Percentiles rank a stretch among this genome's conserved stretches.
Conservation (phyloP, 2,888 invertebrate species). For the Xestia rhomboidea region DNA sequence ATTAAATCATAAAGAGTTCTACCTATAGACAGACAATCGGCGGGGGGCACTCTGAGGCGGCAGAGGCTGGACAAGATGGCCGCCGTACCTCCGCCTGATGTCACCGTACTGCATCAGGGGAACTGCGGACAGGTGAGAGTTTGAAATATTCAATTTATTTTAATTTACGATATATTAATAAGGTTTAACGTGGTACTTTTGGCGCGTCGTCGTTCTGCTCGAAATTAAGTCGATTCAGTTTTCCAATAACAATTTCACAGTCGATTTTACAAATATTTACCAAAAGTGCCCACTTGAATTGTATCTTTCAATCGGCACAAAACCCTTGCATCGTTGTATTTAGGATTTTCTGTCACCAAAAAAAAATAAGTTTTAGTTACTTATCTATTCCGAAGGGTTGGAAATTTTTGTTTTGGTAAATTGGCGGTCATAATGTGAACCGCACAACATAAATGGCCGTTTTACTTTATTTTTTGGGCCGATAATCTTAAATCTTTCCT, state of each 20-base stretch:
- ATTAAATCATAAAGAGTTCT: slow-evolving; percentile 58
- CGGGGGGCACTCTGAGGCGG: slow-evolving; percentile 85
- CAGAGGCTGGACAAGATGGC: slow-evolving; percentile 87
- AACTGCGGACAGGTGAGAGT: slow-evolving; percentile 84
- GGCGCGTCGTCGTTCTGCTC: neutral
- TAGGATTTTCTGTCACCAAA: too few species aligned
- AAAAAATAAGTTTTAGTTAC: too few species aligned
- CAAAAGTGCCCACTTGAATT: too few species aligned
- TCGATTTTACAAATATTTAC: too few species aligned
- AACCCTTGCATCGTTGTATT: too few species aligned
- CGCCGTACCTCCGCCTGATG: slow-evolving; percentile 87
- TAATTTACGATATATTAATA: neutral
- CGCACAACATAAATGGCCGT: neutral
- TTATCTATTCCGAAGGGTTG: too few species aligned
- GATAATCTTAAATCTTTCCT: neutral
- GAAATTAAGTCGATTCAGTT: too few species aligned
- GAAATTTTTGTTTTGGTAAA: too few species aligned
- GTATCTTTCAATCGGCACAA: too few species aligned
- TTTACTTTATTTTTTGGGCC: neutral
- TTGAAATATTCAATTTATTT: neutral
- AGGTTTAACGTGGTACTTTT: neutral
- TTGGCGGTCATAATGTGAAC: too few species aligned
- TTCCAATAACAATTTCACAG: too few species aligned
- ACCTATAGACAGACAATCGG: slow-evolving; percentile 83
- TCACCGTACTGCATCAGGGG: slow-evolving; percentile 88